Conservation (phyloP, 2,113 vertebrate genomes). For the Fregetta grallaria region DNA sequence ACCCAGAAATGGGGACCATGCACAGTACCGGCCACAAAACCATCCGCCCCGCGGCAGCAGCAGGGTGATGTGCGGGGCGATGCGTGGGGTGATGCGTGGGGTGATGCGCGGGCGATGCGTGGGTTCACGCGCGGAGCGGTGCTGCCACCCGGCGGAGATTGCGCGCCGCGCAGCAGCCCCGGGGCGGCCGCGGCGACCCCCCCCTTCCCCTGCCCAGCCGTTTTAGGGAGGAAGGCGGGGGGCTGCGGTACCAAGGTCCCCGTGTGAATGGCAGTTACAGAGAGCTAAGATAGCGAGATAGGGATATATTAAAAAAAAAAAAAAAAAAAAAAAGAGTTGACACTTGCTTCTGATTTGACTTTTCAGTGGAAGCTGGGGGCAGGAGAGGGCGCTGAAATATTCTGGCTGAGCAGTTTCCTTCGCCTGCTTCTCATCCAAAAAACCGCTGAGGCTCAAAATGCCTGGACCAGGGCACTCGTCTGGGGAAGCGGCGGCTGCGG, state of each 20-base stretch:
- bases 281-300: fast-evolving
- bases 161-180: background rate
- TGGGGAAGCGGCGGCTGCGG: too few relatives aligned
- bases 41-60: background rate
- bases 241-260: too few relatives aligned
- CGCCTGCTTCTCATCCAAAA: fast-evolving
- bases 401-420: fast-evolving
- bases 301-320: too few relatives aligned
- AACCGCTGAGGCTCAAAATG: fast-evolving
- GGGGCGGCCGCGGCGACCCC: too few relatives aligned
- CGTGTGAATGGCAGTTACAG: background rate
- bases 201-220: fast-evolving
- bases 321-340: background rate
- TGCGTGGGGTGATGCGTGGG: fast-evolving
- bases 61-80: too few relatives aligned
- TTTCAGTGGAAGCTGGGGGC: background rate
- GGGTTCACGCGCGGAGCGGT: background rate
- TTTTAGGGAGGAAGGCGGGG: background rate
- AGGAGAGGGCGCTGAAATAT: background rate
- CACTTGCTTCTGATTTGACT: too few relatives aligned
- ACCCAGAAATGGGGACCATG: background rate
- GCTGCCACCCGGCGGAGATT: background rate
- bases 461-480: fast-evolving
- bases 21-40: fast-evolving
- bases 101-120: fast-evolving